phyloP scores from a whole-genome alignment of 2,113 vertebrate genomes.

The Nothocercus julius region DNA sequence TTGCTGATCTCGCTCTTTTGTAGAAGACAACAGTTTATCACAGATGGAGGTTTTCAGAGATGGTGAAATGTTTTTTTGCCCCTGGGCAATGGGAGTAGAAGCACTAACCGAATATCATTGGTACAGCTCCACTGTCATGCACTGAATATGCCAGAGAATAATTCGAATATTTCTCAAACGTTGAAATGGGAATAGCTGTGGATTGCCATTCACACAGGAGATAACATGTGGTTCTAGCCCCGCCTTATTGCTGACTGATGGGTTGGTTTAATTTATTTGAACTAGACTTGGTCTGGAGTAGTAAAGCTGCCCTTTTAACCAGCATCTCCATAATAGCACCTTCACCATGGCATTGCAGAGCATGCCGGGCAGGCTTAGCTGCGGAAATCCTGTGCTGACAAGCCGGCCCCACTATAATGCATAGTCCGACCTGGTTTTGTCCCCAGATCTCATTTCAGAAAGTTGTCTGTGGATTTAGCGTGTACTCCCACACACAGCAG shows the following conservation, averaged over 20 bases:
- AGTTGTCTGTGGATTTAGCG: background rate
- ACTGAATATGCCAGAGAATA: background rate
- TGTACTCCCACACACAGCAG: conserved; percentile 3
- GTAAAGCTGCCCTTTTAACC: background rate
- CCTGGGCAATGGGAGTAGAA: background rate
- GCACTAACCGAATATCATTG: background rate
- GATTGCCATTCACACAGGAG: background rate
- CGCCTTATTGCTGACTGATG: background rate
- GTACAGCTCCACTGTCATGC: background rate
- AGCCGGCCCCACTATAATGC: background rate
- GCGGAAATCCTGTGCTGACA: background rate
- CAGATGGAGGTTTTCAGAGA: background rate
- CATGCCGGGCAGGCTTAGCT: background rate
- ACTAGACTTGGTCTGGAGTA: background rate
- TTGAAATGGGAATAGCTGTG: background rate
- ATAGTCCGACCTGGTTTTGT: background rate
- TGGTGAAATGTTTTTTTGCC: background rate
- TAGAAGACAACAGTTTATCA: background rate
- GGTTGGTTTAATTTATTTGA: background rate
- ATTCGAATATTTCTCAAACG: background rate
- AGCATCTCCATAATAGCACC: accelerated
- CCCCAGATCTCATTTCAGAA: conserved; percentile 16
- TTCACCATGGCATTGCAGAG: background rate
- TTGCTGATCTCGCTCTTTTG: background rate
- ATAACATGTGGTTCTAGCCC: background rate